Base-by-base conservation (phyloP, 2,888 invertebrate genomes). In the Villa cingulata region DNA sequence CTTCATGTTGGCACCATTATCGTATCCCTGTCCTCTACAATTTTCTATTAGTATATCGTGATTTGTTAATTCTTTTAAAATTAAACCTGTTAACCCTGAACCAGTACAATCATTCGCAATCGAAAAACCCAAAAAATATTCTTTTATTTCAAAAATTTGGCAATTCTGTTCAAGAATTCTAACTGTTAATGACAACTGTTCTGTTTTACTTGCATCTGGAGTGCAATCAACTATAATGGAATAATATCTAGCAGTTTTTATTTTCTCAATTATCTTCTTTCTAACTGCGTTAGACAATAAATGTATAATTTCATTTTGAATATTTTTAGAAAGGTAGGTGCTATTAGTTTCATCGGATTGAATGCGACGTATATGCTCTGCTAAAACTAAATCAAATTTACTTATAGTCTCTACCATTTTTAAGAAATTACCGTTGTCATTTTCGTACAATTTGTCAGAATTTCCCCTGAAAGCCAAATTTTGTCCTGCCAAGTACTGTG, bases 1-100 rank as follows among this genome's bases (percentile, higher is more conserved):
- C 29, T 45, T 42, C 58, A 59, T 60, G 43, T 59, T 59, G 7
- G 57, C 45, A 12, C 56, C 59, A 55, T 60, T 60, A 51, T 60
- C 58, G 48, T 57, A 57, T 18, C 51, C 51, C 51, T 58, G 57
- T 9, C 56, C 56, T 16, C 36, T n/a, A 1, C 1, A 1, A 5
- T 32, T 14, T 1, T 2, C 1, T 23, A 40, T 2, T 9, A 5
- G 1, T 2, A 40, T 4, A n/a, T 23, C 15, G 1, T 23, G n/a
- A 2, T 1, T 1, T 2, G 2, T 3, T 23, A 40, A 12, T 7
- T 38, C 9, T 16, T 45, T 41, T 37, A 42, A 16, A 7, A 50
- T 37, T 34, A 48, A 51, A 7, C 45, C 17, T 17, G 6, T 38
- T 37, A 48, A 48, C 36, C 43, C 51, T 41, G 41, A 1, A n/a